Base-by-base conservation (phyloP, 2,888 invertebrate species). In the Darwinula stevensoni region DNA sequence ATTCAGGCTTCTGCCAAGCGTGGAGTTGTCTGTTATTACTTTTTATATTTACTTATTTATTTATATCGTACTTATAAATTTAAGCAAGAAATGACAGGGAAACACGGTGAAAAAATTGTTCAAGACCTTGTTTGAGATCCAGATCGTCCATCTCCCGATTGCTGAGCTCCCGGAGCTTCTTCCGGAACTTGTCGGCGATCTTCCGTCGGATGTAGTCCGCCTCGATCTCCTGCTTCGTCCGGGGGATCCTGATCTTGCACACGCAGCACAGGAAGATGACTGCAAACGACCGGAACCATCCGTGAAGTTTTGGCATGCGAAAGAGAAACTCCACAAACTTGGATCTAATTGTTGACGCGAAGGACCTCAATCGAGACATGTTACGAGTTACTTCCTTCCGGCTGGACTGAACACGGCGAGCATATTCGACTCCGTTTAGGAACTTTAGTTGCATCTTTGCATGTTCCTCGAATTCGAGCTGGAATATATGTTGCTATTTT, bases 201-300 rank as follows among this genome's bases (percentile, higher is more conserved):
- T 67, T 70, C 43, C 74, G 67, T 14, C 84, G 59, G 42, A 74
- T 67, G 51, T 73, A 80, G 51, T 86, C 80, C 1, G 80, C 82
- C 49, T 84, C 82, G 38, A 88, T 86, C 53, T 86, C 82, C 51
- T 84, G 82, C 49, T 84, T 84, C 1, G 86, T 86, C 33, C 86
- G 61, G 2, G 86, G 86, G 40, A 88, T 73, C 22, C 86, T 67
- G 51, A 82, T 75, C 40, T 74, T 70, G 44, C 80, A 63, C 47
- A 82, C 80, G 47, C 84, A 86, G 49, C 84, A 86, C 33, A 82
- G 54, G 45, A 78, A 63, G 39, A 84, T 66, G 37, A 73, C 78
- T 78, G 46, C 2, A n/a, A n/a, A n/a, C n/a, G n/a, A n/a, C n/a
- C n/a, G n/a, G n/a, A n/a, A n/a, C n/a, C n/a, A n/a, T n/a, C 29